phyloP scores from a whole-genome alignment of 2,888 invertebrate species.

The Andrena chrysosceles region DNA sequence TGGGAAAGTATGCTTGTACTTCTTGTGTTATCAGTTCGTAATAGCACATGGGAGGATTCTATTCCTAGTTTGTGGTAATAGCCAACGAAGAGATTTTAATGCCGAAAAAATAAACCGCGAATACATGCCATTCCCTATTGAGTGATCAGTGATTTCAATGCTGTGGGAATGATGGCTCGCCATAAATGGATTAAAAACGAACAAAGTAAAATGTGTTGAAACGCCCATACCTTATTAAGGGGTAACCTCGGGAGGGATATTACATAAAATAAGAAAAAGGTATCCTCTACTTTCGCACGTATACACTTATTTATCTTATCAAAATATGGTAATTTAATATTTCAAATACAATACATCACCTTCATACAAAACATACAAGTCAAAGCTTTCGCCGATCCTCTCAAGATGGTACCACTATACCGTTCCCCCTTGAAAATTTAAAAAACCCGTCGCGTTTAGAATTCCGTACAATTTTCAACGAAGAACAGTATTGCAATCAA shows the following conservation, averaged over 20 bases:
- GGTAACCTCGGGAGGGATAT: background rate
- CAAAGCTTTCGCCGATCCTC: constrained; percentile 5
- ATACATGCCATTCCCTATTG: background rate
- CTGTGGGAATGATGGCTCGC: constrained; percentile 25
- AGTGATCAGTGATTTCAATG: constrained; percentile 64
- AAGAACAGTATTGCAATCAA: no score
- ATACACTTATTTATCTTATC: background rate
- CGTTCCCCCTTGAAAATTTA: no score
- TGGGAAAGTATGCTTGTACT: no score
- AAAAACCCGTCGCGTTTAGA: no score
- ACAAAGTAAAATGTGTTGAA: background rate
- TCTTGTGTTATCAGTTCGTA: no score
- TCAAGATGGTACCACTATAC: constrained; percentile 34
- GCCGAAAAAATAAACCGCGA: constrained; percentile 39
- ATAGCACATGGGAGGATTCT: no score
- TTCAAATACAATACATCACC: background rate
- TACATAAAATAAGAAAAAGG: background rate
- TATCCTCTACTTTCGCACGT: background rate
- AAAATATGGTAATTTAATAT: background rate
- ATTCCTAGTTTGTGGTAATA: background rate
- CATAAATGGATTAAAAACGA: background rate
- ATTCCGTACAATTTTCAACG: no score
- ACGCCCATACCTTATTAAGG: no score
- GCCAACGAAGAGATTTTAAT: background rate
- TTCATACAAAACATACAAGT: background rate